These are phyloP conservation scores for Rhadina sibilatrix DNA, from an alignment of 2,113 vertebrate genomes.

Conservation along the genomic window DNA sequence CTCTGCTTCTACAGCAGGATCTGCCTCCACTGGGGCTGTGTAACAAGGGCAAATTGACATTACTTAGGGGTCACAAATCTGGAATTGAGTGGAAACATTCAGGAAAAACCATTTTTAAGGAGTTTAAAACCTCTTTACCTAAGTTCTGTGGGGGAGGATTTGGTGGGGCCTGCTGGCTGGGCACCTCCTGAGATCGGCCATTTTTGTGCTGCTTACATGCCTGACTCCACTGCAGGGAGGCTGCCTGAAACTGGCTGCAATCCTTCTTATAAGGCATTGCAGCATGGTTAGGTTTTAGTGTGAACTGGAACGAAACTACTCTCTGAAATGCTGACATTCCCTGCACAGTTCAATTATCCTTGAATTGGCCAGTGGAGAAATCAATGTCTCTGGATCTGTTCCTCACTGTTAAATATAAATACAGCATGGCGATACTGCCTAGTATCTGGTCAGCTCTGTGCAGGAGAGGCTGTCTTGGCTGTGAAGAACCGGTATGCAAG, in stretches of 20 bases:
- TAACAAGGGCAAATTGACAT: neutral
- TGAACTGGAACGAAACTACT: slow-evolving; percentile 2
- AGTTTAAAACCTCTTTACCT: neutral
- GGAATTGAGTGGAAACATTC: neutral
- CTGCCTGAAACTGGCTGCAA: neutral
- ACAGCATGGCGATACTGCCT: fast-evolving
- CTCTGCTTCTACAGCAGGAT: neutral
- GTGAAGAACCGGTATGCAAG: neutral
- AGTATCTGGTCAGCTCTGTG: neutral
- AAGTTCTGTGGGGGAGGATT: neutral
- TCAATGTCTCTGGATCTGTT: slow-evolving; percentile 16
- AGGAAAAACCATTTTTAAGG: neutral
- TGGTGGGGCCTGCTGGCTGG: neutral
- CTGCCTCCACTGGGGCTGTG: neutral
- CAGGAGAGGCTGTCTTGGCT: neutral
- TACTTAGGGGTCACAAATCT: neutral
- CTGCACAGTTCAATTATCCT: neutral
- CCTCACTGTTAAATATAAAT: slow-evolving; percentile 43
- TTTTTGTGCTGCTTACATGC: neutral
- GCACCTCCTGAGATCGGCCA: fast-evolving
- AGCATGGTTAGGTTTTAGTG: neutral
- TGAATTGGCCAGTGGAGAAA: slow-evolving; percentile 20
- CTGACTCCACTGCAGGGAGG: neutral
- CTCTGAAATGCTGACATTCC: slow-evolving; percentile 29
- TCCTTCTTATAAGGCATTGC: neutral